A percentile compares a stretch with the other conserved stretches of the same genome.
These are phyloP conservation scores for Smutsia gigantea DNA, from an alignment of 2,797 vertebrate species.

Conservation along the genomic window DNA sequence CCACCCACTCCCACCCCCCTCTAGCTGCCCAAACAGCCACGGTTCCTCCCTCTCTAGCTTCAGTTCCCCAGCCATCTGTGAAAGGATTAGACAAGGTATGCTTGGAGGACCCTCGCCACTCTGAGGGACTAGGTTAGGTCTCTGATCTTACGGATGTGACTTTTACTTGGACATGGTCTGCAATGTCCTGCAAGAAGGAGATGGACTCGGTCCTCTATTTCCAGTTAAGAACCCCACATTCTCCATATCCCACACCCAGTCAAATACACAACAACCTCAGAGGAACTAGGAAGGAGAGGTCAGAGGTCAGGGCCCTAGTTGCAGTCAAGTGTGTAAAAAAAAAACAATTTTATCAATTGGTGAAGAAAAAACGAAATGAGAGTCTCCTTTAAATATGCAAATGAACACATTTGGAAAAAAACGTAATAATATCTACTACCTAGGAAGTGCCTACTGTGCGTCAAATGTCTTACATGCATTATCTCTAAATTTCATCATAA, in stretches of 20 bases:
- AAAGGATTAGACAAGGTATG: background rate
- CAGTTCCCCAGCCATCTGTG: background rate
- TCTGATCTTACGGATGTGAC: background rate
- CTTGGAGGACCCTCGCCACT: background rate
- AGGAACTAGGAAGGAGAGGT: background rate
- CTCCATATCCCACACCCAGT: background rate
- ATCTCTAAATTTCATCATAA: background rate
- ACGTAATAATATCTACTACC: background rate
- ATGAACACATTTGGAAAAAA: background rate
- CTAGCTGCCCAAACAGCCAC: background rate
- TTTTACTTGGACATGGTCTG: background rate
- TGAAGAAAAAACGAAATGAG: slow-evolving; percentile 24
- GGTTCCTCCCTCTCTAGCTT: background rate
- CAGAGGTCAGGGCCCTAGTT: background rate
- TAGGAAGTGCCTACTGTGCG: background rate
- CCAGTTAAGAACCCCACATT: background rate
- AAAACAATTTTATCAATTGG: background rate
- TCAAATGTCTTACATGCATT: background rate
- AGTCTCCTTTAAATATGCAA: slow-evolving; percentile 28
- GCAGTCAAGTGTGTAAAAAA: background rate
- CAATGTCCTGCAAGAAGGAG: background rate
- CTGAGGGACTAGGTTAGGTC: background rate
- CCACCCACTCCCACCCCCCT: background rate
- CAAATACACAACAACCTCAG: background rate
- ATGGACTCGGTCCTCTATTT: background rate